Evolutionary conservation across 1,140 invertebrate genomes (phyloP).

Genomic region (Papilio glaucus): DNA sequence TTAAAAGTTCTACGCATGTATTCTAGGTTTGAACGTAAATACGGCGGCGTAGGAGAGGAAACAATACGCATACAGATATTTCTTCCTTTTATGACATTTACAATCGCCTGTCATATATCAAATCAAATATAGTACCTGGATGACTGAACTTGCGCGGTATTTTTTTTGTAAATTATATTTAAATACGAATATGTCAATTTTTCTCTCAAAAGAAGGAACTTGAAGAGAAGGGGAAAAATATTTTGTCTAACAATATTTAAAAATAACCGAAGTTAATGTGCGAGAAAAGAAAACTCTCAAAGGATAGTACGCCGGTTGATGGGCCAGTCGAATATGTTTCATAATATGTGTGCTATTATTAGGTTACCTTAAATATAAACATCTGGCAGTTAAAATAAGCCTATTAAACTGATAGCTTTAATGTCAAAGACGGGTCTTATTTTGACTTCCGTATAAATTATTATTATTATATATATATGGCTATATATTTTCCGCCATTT

Average conservation of each 20-base stretch:
- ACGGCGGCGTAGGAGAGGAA: background rate
- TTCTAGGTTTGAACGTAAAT: background rate
- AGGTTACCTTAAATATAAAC: background rate
- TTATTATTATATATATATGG: background rate
- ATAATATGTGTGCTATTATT: background rate
- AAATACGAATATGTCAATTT: no score
- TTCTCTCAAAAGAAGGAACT: no score
- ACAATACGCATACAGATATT: background rate
- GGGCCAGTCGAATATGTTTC: no score
- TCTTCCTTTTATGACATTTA: background rate
- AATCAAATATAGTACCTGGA: no score
- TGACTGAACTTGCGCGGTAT: no score
- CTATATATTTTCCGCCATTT: no score
- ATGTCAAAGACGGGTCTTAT: slow-evolving; percentile 6
- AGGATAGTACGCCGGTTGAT: no score
- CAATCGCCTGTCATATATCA: no score
- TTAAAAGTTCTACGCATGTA: background rate
- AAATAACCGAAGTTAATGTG: background rate
- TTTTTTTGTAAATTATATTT: no score
- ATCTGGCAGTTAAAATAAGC: background rate
- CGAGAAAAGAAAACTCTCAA: no score
- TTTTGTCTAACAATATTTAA: no score
- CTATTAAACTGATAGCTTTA: slow-evolving; percentile 10
- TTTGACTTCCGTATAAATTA: background rate
- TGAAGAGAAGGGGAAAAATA: no score